Evolutionary conservation across 1,140 invertebrate genomes (phyloP), one percentile per base, ranked within the genome.

Genomic region (Linepithema humile): DNA sequence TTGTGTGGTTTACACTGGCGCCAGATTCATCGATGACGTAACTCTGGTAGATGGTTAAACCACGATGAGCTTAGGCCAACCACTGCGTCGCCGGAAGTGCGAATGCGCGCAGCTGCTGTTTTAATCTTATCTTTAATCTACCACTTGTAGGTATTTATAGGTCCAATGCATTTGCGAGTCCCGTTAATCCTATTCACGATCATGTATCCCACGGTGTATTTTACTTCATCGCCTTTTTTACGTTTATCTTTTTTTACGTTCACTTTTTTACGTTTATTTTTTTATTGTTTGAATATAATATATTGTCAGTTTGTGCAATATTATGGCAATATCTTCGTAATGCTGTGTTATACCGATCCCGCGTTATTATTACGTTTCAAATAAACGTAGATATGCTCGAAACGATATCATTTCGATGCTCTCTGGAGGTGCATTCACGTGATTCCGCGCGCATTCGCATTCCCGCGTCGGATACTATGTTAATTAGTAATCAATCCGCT

Each of bases 401-500:
- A 64, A 65, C 59, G 59, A 65, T 77, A 77, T 48, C 59, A 50
- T 77, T 77, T 26, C 20, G 73, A 43, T 35, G 20, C 15, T 35
- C 57, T 64, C 57, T 45, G 59, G 43, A 67, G 32, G 23, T 5
- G 45, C 62, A 20, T 55, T 69, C 15, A 20, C 23, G 48, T 35
- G 62, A 55, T 40, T 69, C 15, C 50, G 55, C 15, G 17, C n/a
- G 12, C 40, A 74, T 84, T 67, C 62, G 50, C 10, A 17, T 40
- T n/a, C 12, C 23, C 60, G 40, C 43, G 29, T 78, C 82, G 60
- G 82, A 78, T 67, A 29, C 40, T n/a, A 53, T 57, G 85, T 85
- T 85, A 87, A 89, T 89, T 88, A 84, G 75, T 86, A 86, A 90
- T 90, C 89, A 89, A 62, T 87, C 62, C 57, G 20, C 75, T 45